phyloP scores from a whole-genome alignment of 2,113 vertebrate genomes.

The Percopsis transmontana region DNA sequence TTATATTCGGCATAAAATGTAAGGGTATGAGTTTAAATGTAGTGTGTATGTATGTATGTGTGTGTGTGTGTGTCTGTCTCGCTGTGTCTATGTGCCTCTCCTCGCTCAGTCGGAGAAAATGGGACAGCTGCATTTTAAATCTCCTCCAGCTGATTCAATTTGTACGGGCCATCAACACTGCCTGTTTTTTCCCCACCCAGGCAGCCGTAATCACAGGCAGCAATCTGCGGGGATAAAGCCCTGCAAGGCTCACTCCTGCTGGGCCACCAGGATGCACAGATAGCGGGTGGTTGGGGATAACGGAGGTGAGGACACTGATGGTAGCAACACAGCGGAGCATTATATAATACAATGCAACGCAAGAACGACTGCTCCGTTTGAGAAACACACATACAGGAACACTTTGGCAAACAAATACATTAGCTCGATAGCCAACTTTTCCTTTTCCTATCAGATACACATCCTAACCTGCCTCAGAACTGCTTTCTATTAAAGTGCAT shows the following conservation, averaged over 20 bases:
- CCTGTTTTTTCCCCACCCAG: constrained; percentile 58
- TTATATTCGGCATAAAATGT: background rate
- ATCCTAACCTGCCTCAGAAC: background rate
- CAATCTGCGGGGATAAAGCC: constrained; percentile 75
- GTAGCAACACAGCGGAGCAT: constrained; percentile 14
- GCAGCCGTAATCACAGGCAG: constrained; percentile 72
- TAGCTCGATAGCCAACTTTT: background rate
- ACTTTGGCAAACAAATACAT: constrained; percentile 8
- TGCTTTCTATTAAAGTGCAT: constrained; percentile 17
- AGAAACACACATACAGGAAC: background rate
- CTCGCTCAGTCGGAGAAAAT: constrained; percentile 57
- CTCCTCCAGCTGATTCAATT: constrained; percentile 78
- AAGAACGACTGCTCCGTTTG: constrained; percentile 2
- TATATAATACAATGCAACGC: constrained; percentile 29
- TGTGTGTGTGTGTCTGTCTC: background rate
- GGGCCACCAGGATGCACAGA: constrained; percentile 44
- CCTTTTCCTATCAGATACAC: constrained; percentile 12
- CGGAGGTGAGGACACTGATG: constrained; percentile 31
- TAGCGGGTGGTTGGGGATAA: constrained; percentile 9
- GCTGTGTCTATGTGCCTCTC: constrained; percentile 21
- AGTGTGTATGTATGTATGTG: background rate
- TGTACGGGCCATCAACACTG: constrained; percentile 68
- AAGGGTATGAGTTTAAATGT: background rate
- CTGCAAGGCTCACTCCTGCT: constrained; percentile 57
- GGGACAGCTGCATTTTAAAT: constrained; percentile 76